These are phyloP conservation scores for Enteromius mattozi DNA, from an alignment of 2,797 vertebrate genomes.

Conservation along the genomic window DNA sequence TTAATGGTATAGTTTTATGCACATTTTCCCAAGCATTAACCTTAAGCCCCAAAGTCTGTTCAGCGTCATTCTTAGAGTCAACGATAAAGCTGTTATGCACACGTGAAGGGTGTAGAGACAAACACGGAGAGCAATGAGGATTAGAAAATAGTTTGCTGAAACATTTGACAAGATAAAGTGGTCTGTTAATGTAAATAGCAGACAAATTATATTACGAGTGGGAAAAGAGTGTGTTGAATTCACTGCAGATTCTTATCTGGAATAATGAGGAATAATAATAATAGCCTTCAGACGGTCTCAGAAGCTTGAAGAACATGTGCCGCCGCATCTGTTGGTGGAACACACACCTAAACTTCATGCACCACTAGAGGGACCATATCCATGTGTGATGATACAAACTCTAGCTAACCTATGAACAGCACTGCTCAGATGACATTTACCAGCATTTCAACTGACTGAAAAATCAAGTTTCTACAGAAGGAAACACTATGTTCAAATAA, in stretches of 20 bases:
- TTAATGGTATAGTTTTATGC: slow-evolving; percentile 13
- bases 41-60: not conserved
- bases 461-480: not conserved
- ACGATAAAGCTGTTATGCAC: not conserved
- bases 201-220: not conserved
- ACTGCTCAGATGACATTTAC: not conserved
- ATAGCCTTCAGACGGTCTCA: not conserved
- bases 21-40: not conserved
- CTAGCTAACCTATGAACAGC: not conserved
- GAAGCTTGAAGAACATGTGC: not conserved
- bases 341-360: not conserved
- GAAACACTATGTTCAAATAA: not conserved
- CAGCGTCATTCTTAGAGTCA: not conserved
- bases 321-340: not conserved
- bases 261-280: too few relatives aligned
- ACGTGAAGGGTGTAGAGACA: not conserved
- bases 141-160: not conserved
- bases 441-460: not conserved
- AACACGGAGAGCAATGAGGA: not conserved
- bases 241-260: not conserved
- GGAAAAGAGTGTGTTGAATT: not conserved
- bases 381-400: slow-evolving; percentile 31
- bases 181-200: not conserved
- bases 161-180: not conserved
- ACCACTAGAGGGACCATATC: slow-evolving; percentile 76